Conservation (phyloP, 2,113 vertebrate species). For the Brachypodius melanocephalos region DNA sequence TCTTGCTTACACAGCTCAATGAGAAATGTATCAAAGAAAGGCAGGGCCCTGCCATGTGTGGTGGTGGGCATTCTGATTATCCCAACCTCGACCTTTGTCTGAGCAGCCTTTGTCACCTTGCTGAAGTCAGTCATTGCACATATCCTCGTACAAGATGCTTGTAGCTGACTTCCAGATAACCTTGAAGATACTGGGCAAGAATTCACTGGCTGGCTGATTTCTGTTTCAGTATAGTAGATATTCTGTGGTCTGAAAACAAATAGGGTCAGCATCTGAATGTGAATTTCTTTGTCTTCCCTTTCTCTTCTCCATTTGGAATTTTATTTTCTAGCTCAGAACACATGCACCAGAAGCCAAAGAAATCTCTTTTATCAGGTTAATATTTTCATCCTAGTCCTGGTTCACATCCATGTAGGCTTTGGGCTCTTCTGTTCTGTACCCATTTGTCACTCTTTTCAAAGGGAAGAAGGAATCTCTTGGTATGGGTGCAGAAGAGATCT, state of each 20-base stretch:
- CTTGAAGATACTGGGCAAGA: background rate
- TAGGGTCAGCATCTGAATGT: background rate
- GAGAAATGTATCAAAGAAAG: background rate
- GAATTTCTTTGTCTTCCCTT: background rate
- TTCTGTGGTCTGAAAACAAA: background rate
- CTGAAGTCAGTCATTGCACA: background rate
- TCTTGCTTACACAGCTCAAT: background rate
- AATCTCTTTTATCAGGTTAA: background rate
- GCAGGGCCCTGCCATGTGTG: background rate
- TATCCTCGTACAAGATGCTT: fast-evolving
- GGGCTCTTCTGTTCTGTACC: background rate
- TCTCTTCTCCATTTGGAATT: background rate
- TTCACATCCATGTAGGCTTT: background rate
- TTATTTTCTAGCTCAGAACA: background rate
- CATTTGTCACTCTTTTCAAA: background rate
- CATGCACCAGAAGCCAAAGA: background rate
- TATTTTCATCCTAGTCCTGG: background rate
- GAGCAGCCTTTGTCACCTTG: background rate
- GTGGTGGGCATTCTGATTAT: background rate
- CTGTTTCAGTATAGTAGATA: background rate
- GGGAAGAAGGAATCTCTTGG: slow-evolving; percentile 1
- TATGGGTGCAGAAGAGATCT: background rate
- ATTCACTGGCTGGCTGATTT: background rate
- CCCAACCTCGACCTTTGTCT: fast-evolving
- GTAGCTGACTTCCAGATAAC: background rate